Percentiles rank a stretch among this genome's conserved stretches.
Conservation (phyloP, 1,140 invertebrate genomes). For the Drosophila subpulchrella region DNA sequence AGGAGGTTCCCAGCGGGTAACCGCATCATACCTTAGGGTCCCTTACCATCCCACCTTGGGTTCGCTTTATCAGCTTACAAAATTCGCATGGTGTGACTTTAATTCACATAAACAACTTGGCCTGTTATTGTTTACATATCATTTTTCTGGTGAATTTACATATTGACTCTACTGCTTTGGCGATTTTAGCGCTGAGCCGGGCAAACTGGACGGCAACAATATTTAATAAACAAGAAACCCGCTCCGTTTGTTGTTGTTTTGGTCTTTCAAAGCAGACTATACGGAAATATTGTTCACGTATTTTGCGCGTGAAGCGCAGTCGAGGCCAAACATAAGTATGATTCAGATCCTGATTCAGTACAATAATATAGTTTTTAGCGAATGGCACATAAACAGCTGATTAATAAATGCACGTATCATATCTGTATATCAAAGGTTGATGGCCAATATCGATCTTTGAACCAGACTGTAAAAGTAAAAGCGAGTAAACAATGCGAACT, state of each 20-base stretch:
- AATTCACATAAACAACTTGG: conserved; percentile 70
- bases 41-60: neutral
- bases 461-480: conserved; percentile 17
- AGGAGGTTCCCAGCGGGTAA: neutral
- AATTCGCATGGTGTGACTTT: conserved; percentile 42
- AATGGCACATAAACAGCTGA: conserved; percentile 22
- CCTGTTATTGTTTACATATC: conserved; percentile 48
- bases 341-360: conserved; percentile 15
- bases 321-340: conserved; percentile 54
- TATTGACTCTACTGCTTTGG: conserved; percentile 37
- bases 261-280: conserved; percentile 21
- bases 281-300: conserved; percentile 56
- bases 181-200: conserved; percentile 22
- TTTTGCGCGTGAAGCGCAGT: conserved; percentile 33
- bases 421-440: conserved; percentile 21
- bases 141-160: conserved; percentile 38
- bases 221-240: conserved; percentile 40
- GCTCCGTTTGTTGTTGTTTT: conserved; percentile 37
- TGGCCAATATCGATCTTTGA: conserved; percentile 54
- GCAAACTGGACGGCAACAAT: conserved; percentile 18
- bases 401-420: conserved; percentile 2
- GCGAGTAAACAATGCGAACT: conserved; percentile 29
- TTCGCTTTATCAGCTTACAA: conserved; percentile 41
- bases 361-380: conserved; percentile 11
- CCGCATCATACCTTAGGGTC: neutral